Evolutionary conservation across 2,888 invertebrate species (phyloP).

Genomic region (Cheilosia grossa): DNA sequence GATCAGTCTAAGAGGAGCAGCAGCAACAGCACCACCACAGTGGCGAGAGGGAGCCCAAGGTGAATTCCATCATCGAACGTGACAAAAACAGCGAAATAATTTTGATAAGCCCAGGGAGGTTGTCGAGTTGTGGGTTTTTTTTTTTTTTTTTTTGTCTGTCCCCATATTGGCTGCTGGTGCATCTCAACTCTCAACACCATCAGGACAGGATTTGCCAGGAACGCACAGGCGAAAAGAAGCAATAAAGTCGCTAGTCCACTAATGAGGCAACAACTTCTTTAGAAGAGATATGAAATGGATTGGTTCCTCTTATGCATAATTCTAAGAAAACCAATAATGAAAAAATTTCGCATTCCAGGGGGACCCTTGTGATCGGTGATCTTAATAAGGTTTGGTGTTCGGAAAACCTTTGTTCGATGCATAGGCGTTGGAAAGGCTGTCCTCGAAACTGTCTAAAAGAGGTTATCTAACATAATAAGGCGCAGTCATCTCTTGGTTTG

Average conservation of each 20-base stretch:
- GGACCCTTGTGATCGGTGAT: not conserved
- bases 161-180: not conserved
- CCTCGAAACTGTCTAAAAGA: too few relatives aligned
- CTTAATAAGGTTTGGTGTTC: not conserved
- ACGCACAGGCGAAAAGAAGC: conserved; percentile 47
- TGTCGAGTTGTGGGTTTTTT: conserved; percentile 9
- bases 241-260: conserved; percentile 58
- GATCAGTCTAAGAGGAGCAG: conserved; percentile 20
- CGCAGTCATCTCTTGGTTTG: too few relatives aligned
- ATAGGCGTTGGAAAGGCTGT: too few relatives aligned
- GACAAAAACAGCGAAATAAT: conserved; percentile 73
- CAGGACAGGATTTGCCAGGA: conserved; percentile 16
- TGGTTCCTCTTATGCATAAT: conserved; percentile 43
- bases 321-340: conserved; percentile 34
- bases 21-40: not conserved
- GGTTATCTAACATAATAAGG: too few relatives aligned
- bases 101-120: conserved; percentile 62
- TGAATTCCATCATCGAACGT: conserved; percentile 75
- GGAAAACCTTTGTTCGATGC: too few relatives aligned
- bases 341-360: not conserved
- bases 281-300: conserved; percentile 38
- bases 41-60: conserved; percentile 43
- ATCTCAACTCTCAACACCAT: not conserved
- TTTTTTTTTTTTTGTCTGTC: conserved; percentile 3
- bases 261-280: conserved; percentile 64